Percentiles rank a stretch among this genome's conserved stretches.
Evolutionary conservation across 2,797 vertebrate genomes (phyloP).

Genomic region (Sebastes jordani): DNA sequence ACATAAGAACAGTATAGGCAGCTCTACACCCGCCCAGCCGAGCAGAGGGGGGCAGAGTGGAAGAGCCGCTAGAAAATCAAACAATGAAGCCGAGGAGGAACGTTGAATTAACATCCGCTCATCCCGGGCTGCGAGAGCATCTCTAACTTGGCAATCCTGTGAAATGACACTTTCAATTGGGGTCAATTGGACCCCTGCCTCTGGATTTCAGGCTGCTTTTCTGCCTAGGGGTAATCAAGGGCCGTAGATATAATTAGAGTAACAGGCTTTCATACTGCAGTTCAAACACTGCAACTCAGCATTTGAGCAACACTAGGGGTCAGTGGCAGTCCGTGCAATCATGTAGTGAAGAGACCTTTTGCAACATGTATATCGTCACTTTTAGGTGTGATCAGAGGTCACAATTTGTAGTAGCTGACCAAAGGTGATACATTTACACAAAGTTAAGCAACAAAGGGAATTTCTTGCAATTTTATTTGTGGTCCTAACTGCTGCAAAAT

Average conservation of each 20-base stretch:
- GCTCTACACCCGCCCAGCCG: slow-evolving; percentile 53
- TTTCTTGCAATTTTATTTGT: not conserved
- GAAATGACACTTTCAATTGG: slow-evolving; percentile 86
- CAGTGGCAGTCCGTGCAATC: slow-evolving; percentile 79
- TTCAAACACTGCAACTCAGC: slow-evolving; percentile 55
- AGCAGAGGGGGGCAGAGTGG: slow-evolving; percentile 47
- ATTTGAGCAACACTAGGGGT: slow-evolving; percentile 80
- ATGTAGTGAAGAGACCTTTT: slow-evolving; percentile 43
- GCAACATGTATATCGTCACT: slow-evolving; percentile 18
- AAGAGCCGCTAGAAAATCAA: slow-evolving; percentile 61
- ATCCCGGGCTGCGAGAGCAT: slow-evolving; percentile 60
- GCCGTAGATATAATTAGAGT: slow-evolving; percentile 78
- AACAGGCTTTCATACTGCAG: slow-evolving; percentile 49
- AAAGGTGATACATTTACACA: not conserved
- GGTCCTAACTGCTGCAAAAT: not conserved
- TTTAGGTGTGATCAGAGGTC: slow-evolving; percentile 29
- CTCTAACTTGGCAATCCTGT: slow-evolving; percentile 73
- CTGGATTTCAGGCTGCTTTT: slow-evolving; percentile 76
- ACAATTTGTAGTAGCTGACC: not conserved
- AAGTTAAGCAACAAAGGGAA: not conserved
- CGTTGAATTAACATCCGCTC: slow-evolving; percentile 60
- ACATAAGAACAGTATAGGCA: slow-evolving; percentile 65
- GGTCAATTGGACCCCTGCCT: slow-evolving; percentile 83
- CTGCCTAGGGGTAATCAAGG: slow-evolving; percentile 78
- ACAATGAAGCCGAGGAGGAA: slow-evolving; percentile 58